Base-by-base conservation (phyloP, 2,797 vertebrate genomes). In the Chiloscyllium punctatum region DNA sequence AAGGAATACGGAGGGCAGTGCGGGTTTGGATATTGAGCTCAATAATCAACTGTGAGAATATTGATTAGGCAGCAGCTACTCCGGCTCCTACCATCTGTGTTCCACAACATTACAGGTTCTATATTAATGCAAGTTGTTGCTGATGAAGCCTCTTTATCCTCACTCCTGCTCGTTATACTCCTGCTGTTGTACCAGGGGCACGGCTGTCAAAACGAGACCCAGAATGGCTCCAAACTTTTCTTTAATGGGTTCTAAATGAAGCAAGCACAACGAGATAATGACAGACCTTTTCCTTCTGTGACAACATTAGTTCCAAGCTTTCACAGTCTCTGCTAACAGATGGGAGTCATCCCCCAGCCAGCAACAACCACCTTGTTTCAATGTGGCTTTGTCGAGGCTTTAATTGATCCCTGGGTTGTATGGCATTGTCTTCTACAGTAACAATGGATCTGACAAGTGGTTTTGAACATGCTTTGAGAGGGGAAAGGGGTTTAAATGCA, bases 401-500 rank as follows among this genome's bases (percentile, higher is more conserved):
- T 98, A 98, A 98, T 97, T 98, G 98, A 98, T 98, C 98, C 97
- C 96, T 42, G 27, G 94, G 91, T 96, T 96, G 96, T 96, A 96
- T 96, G 95, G 95, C 79, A 42, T 77, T 30, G 48, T 96, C 96
- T 96, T 2, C 96, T 77, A 33, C 9, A 97, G 97, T 98, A 97
- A 98, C 97, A 98, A 98, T 98, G 97, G 98, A 97, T 88, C 71
- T 96, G 97, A 98, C 97, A 98, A 98, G 98, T 97, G 98, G 97
- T 98, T 98, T 98, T 97, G 98, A 98, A 98, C 97, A 98, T 98
- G 98, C 97, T 98, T 98, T 97, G 98, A 97, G 97, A 98, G 97
- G 97, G 98, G 97, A 97, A 98, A 97, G 97, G n/a, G 0, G n/a
- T 62, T 69, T 92, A 37, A 68, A 69, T 27, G 90, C 8, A 27